Base-by-base conservation (phyloP, 2,113 vertebrate genomes). In the Epinephelus fuscoguttatus region DNA sequence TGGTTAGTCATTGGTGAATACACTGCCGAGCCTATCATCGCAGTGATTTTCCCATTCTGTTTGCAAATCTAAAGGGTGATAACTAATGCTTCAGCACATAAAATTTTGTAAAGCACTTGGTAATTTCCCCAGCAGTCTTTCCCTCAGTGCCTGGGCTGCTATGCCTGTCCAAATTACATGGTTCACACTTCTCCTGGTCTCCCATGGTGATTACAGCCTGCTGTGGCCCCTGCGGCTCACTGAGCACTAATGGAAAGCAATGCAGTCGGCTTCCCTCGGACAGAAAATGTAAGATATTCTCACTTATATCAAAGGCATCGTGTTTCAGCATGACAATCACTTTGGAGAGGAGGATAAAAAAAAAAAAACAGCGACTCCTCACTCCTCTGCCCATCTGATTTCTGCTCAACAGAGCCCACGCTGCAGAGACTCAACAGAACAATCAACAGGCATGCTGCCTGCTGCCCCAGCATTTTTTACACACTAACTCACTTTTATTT, bases 61-160 rank as follows among this genome's bases (percentile, higher is more conserved):
- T 33, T 61, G 40, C 49, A 37, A 57, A 64, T 62, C 3, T 64
- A 52, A 71, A 27, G n/a, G 25, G n/a, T 27, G 19, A 62, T 40
- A 47, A 49, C 47, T 62, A 70, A 49, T 23, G 30, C 14, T 33
- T 67, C 40, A 68, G 27, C 10, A 49, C 49, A 56, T 49, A 14
- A 71, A 33, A 62, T 71, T 78, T 59, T n/a, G 25, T 37, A 63
- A 64, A 67, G 64, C 60, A 63, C 75, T 49, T 74, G 63, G 25
- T 78, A 78, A 92, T 89, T 90, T 89, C 40, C 75, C 45, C 37
- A 80, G 55, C 50, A 82, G 50, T 67, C 61, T 60, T 78, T 84
- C 49, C 59, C 42, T 74, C 63, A 17, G 70, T 27, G 83, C 19
- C 67, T 60, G n/a, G 67, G 75, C 75, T 87, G 50, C 75, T 81